Evolutionary conservation across 1,140 invertebrate species (phyloP), one percentile per base, ranked within the genome.

Genomic region (Nymphalis io): DNA sequence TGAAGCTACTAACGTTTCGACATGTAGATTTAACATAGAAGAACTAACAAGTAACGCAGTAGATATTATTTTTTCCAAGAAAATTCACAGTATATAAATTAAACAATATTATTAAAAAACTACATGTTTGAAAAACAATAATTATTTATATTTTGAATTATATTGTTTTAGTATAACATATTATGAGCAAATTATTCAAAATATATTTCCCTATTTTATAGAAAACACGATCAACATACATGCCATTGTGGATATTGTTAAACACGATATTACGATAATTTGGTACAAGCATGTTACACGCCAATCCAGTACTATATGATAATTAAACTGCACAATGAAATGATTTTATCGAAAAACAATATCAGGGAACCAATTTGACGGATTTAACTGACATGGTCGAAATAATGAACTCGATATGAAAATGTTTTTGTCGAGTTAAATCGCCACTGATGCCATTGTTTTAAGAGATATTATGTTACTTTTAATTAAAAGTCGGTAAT

Each of bases 251-350:
- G 3, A 55, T 27, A 51, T 64, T 48, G 68, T 51, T 33, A 18
- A 60, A 62, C 65, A 60, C 11, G 64, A 63, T 68, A 72, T 73
- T 70, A 73, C 67, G 64, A 68, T 73, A 74, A 76, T 73, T 73
- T 72, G 55, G 58, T 74, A 75, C 69, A 70, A 6, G 63, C 59
- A 60, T 70, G 74, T 72, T 70, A 62, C 70, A 62, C 51, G 63
- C 70, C 61, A 55, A 70, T 67, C 71, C 70, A 55, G 68, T 70
- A 72, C 66, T 68, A 53, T 72, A 63, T 72, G 74, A 78, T 80
- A 78, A 82, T 80, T 82, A 80, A 78, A 69, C 64, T 68, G 73
- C 55, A 80, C 69, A 80, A 76, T 75, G 64, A 67, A 76, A 78
- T 71, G 61, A 66, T 73, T 78, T 74, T 78, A 80, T 78, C 74